Evolutionary conservation across 2,797 vertebrate species (phyloP), one percentile per base, ranked within the genome.

Genomic region (Simalia tracyae): DNA sequence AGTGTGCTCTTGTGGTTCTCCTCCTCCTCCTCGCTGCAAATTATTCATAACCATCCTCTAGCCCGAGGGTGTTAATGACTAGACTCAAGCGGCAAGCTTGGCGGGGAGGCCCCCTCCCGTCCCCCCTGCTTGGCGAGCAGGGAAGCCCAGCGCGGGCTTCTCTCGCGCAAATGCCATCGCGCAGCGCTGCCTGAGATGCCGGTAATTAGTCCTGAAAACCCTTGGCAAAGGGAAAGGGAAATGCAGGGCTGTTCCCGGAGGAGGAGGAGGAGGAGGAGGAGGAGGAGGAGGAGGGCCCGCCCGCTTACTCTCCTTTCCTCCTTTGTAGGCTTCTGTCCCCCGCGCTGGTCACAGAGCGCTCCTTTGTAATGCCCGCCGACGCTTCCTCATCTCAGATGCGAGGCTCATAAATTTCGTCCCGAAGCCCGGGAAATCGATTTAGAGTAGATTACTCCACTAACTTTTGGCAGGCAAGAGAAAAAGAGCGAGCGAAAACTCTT

Each of bases 401-500:
- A 31, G 61, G 96, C 86, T 84, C 89, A 72, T 95, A 94, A 95
- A 93, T 46, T 19, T 8, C 60, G 2, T 59, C 0, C 91, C 60
- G 22, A 94, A 92, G 66, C 12, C 0, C 2, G 60, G 89, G 24
- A 22, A 86, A 93, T 91, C 86, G 86, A 92, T 96, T 95, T 94
- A 95, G 93, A 93, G 2, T 88, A 14, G 66, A 87, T 91, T 88
- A 87, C 88, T 88, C 91, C 91, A 92, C 94, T 91, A 95, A 96
- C 94, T 95, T 96, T 95, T 94, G 95, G 95, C 95, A 94, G 93
- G 94, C 93, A 93, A 92, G 84, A 92, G 9, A n/a, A 31, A 24
- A 7, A 54, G 3, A 54, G 3, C 11, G 4, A 12, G 4, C 4
- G 2, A 4, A n/a, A 5, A 68, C n/a, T 31, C 2, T 72, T 85